Evolutionary conservation across 23 tunicate genomes (phyloP).

Genomic region (Clavelina lepadiformis): DNA sequence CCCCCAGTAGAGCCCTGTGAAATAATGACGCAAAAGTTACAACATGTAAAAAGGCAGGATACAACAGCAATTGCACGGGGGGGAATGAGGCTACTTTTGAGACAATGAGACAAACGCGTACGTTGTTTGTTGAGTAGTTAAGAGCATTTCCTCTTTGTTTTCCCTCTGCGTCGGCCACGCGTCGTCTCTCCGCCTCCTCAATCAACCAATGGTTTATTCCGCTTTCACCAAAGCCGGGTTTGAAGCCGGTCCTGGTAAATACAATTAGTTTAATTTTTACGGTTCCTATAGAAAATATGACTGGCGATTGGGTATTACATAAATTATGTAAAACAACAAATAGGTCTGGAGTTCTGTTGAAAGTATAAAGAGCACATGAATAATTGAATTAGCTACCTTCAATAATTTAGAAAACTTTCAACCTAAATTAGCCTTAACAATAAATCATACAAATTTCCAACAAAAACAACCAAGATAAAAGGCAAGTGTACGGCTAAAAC

Average conservation of each 20-base stretch:
- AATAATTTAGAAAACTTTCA: too few species aligned
- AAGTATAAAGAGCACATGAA: too few species aligned
- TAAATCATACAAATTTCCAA: too few species aligned
- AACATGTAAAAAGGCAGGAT: neutral
- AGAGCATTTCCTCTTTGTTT: constrained; percentile 40
- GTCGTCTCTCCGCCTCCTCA: constrained; percentile 80
- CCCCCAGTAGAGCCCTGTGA: too few species aligned
- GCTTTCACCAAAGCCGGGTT: constrained; percentile 1
- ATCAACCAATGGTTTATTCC: constrained; percentile 70
- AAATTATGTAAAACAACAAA: neutral
- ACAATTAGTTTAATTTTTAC: neutral
- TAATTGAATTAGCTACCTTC: too few species aligned
- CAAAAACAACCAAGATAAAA: too few species aligned
- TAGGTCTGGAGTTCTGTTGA: neutral
- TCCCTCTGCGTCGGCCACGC: constrained; percentile 72
- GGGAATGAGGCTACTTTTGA: too few species aligned
- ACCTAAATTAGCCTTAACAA: too few species aligned
- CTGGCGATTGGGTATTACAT: neutral
- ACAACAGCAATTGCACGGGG: too few species aligned
- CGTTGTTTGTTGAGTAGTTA: constrained; percentile 2
- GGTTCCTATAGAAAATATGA: neutral
- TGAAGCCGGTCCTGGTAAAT: constrained; percentile 4
- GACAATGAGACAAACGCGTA: too few species aligned
- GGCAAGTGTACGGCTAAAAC: too few species aligned
- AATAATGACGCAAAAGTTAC: too few species aligned